These are phyloP conservation scores for Sebastes aleutianus DNA, from an alignment of 2,797 vertebrate genomes.

Conservation along the genomic window DNA sequence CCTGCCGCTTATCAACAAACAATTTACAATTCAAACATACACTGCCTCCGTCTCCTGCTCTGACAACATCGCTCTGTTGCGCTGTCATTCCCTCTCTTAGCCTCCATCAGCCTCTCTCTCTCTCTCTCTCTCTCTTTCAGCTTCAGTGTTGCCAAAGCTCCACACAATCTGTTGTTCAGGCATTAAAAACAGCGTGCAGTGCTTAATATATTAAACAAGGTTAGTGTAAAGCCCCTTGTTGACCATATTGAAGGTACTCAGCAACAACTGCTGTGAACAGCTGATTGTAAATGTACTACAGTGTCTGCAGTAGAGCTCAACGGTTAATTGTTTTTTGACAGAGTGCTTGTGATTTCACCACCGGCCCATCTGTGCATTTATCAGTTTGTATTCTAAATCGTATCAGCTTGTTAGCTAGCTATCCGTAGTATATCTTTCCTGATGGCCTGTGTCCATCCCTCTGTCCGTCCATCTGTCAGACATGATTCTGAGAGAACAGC, in stretches of 20 bases:
- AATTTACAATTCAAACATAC: conserved; percentile 38
- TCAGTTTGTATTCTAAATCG: conserved; percentile 1
- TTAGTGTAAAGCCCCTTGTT: conserved; percentile 12
- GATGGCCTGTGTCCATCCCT: background rate
- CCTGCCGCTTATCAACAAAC: conserved; percentile 40
- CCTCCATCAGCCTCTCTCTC: background rate
- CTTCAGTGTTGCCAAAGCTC: conserved; percentile 1
- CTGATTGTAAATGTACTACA: conserved; percentile 11
- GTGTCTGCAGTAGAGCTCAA: background rate
- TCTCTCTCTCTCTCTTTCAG: background rate
- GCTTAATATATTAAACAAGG: conserved; percentile 3
- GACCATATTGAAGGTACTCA: conserved; percentile 2
- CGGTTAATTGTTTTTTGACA: conserved; percentile 15
- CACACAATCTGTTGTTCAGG: background rate
- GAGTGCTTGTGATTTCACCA: conserved; percentile 19
- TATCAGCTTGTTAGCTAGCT: conserved; percentile 3
- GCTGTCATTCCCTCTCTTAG: conserved; percentile 6
- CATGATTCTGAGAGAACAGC: background rate
- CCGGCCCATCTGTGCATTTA: conserved; percentile 43
- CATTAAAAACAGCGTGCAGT: background rate
- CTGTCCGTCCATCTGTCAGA: conserved; percentile 15
- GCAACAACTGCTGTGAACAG: background rate
- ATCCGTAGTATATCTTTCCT: background rate
- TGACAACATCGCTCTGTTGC: conserved; percentile 13
- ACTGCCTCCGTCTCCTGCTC: conserved; percentile 11